Base-by-base conservation (phyloP, 1,140 invertebrate species). In the Drosophila gunungcola region DNA sequence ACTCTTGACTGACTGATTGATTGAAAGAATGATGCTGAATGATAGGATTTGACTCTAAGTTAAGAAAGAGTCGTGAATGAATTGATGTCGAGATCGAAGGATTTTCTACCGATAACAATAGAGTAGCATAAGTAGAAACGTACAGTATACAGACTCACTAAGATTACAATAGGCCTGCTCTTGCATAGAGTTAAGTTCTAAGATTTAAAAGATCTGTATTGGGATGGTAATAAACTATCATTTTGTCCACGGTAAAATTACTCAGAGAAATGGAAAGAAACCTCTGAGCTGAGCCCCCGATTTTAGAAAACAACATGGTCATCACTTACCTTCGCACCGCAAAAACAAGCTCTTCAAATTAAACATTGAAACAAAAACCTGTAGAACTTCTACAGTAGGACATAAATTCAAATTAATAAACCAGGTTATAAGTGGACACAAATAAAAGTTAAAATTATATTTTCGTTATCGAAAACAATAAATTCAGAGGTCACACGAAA, bases 111-210 rank as follows among this genome's bases (percentile, higher is more conserved):
- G 51, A 73, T 73, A 55, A 53, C 42, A 67, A 67, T 67, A 75
- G 34, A 58, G 68, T 75, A 75, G 53, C 61, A 76, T 75, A 58
- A 49, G 70, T 74, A 73, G 67, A 72, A 72, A 72, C 64, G 41
- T 73, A 73, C 51, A 61, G 51, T 60, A 43, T 68, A 77, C 39
- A 73, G 41, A 84, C 55, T 78, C 45, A 45, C 78, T 85, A 85
- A 70, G 46, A 53, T 78, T 63, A 57, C 49, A 56, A 68, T 85
- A 52, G 62, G 73, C 78, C 82, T 88, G 83, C n/a, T 62, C 83
- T 86, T 75, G 69, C 51, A 64, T 72, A 65, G 38, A 29, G 48
- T 53, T 74, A 63, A 38, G 38, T 29, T 53, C 64, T 48, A 74
- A 39, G 38, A 39, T 70, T 46, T 12, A 29, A 63, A n/a, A 53